Evolutionary conservation across 64 coral and sea anemone genomes (phyloP).

Genomic region (Actinia equina): DNA sequence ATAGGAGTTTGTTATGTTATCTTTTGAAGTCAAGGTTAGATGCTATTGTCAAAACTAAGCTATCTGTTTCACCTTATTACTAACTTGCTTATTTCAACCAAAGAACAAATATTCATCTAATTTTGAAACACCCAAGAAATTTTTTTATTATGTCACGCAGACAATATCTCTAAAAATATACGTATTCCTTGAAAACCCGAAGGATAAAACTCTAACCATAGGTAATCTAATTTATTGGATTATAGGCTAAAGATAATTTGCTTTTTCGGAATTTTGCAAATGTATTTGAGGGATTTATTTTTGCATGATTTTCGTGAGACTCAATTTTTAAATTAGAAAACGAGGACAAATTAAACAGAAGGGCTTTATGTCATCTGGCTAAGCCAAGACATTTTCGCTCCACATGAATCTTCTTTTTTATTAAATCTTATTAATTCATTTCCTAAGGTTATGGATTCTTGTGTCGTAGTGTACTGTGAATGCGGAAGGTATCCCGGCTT

Average conservation of each 20-base stretch:
- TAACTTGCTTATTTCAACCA: not conserved
- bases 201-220: not conserved
- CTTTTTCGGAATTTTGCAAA: not conserved
- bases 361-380: not conserved
- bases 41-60: not conserved
- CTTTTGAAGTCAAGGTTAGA: not conserved
- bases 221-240: not conserved
- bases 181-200: not conserved
- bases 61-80: slow-evolving; percentile 9
- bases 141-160: not conserved
- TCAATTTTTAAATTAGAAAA: not conserved
- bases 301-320: not conserved
- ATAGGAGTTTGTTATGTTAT: not conserved
- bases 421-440: slow-evolving; percentile 29
- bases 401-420: slow-evolving; percentile 10
- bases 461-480: not conserved
- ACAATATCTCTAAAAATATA: not conserved
- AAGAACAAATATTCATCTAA: not conserved
- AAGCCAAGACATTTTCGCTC: slow-evolving; percentile 24
- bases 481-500: not conserved
- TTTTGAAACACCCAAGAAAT: not conserved
- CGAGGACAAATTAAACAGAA: not conserved
- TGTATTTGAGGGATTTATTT: not conserved
- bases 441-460: slow-evolving; percentile 7
- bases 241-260: not conserved